Conservation (phyloP, 2,888 invertebrate genomes). For the Drosophila longiperda region DNA sequence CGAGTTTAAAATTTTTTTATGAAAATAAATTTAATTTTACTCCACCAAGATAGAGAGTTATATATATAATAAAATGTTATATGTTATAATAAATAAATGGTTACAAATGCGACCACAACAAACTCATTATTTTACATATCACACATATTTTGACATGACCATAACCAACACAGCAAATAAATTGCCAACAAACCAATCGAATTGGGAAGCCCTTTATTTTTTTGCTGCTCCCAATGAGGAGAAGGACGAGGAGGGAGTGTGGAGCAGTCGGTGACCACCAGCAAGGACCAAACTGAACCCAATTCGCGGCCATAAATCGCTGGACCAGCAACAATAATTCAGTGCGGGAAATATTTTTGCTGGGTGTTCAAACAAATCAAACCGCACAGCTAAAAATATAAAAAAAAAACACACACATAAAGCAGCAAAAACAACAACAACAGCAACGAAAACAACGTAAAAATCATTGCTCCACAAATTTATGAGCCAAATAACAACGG, state of each 20-base stretch:
- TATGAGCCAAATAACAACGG: conserved; percentile 83
- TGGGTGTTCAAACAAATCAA: conserved; percentile 79
- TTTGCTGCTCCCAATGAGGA: conserved; percentile 48
- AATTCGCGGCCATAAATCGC: conserved; percentile 78
- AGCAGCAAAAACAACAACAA: conserved; percentile 27
- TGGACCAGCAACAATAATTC: conserved; percentile 78
- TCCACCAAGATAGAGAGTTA: not conserved
- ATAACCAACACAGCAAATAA: conserved; percentile 72
- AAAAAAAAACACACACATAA: conserved; percentile 27
- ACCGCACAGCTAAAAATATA: conserved; percentile 33
- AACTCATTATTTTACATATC: conserved; percentile 77
- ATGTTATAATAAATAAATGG: conserved; percentile 47
- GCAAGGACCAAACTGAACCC: conserved; percentile 31
- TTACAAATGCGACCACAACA: conserved; percentile 61
- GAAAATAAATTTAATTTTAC: not conserved
- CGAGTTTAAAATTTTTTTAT: not conserved
- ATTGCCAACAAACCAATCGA: conserved; percentile 69
- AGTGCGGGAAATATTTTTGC: conserved; percentile 72
- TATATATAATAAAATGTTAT: conserved; percentile 23
- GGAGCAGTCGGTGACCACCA: conserved; percentile 32
- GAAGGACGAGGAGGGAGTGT: not conserved
- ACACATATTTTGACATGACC: conserved; percentile 77
- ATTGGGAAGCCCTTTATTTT: conserved; percentile 28
- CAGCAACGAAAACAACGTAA: conserved; percentile 58
- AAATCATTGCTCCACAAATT: conserved; percentile 77